Base-by-base conservation (phyloP, 2,113 vertebrate genomes). In the Tapirus terrestris region DNA sequence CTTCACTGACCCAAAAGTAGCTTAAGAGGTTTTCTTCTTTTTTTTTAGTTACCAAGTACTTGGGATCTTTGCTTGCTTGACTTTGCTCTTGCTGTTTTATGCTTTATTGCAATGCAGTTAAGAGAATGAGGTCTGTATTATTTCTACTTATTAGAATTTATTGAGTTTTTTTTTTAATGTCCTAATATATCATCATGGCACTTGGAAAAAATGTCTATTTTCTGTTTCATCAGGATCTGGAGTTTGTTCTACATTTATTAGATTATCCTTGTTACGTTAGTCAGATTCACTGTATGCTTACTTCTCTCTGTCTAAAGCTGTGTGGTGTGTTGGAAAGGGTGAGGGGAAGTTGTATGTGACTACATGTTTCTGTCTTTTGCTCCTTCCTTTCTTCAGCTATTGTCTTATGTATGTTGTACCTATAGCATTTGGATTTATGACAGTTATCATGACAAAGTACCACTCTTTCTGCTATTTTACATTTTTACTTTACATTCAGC, bases 1-100 rank as follows among this genome's bases (percentile, higher is more conserved):
- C 48, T 43, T 72, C n/a, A 67, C 8, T 92, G 53, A 96, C 36
- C 58, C 70, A 90, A 96, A 94, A 86, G 43, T 85, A 89, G 18
- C 25, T 63, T 31, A 76, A 63, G 21, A n/a, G 21, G 77, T 85
- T 92, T 61, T 36, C 53, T 75, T 39, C 68, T 21, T 23, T 21
- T n/a, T 77, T 70, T 68, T 86, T 20, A 58, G 82, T 89, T 86
- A 92, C 61, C 31, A 92, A 87, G 65, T 91, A 68, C n/a, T 92
- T 94, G 73, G 3, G 33, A 92, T 92, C 89, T 96, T 92, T 92
- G 91, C 82, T 93, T 96, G n/a, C 27, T 75, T 92, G 61, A 73
- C 63, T 93, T 80, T 83, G n/a, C 86, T 90, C 92, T 96, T 90
- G 88, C 75, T 83, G 25, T 94, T 96, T 86, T 61, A 33, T 77